These are phyloP conservation scores for Semnopithecus entellus DNA, from an alignment of 2,113 vertebrate genomes.

Conservation along the genomic window DNA sequence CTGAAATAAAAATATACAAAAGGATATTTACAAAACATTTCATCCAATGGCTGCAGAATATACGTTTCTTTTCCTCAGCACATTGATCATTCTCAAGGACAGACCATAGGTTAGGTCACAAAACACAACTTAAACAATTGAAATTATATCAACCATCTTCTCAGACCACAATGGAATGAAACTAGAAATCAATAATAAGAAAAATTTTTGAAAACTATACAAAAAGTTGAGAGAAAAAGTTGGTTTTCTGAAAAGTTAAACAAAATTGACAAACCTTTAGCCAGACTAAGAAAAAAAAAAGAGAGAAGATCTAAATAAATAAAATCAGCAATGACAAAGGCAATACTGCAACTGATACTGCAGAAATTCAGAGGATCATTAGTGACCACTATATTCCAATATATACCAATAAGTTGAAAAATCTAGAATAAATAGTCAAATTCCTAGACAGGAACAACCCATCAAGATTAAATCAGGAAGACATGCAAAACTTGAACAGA, in stretches of 20 bases:
- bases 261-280: not conserved
- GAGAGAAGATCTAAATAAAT: not conserved
- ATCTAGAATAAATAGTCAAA: not conserved
- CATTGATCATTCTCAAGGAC: not conserved
- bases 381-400: not conserved
- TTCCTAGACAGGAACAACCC: not conserved
- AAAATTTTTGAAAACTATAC: not conserved
- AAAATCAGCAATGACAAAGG: not conserved
- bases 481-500: not conserved
- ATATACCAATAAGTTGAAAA: not conserved
- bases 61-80: not conserved
- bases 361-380: not conserved
- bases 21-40: not conserved
- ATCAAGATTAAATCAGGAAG: not conserved
- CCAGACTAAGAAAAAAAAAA: not conserved
- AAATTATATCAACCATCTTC: not conserved
- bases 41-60: not conserved
- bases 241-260: not conserved
- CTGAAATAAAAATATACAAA: not conserved
- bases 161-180: not conserved
- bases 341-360: not conserved
- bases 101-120: not conserved
- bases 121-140: not conserved
- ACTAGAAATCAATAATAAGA: not conserved
- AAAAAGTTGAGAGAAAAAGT: not conserved